phyloP scores from a whole-genome alignment of 2,113 vertebrate species.

The Campylorhamphus procurvoides region DNA sequence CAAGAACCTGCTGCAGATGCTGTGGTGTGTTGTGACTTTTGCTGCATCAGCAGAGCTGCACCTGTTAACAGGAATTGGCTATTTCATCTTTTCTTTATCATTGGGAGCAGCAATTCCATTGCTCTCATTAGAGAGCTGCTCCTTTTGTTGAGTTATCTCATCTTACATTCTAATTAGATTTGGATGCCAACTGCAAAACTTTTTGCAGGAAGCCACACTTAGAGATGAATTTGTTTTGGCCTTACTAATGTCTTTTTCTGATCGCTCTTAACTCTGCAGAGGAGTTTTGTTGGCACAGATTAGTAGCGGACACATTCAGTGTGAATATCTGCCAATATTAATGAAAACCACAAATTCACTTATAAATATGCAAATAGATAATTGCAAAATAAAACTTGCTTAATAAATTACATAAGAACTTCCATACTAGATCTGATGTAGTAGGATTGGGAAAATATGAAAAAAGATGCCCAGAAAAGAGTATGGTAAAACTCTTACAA shows the following conservation, averaged over 20 bases:
- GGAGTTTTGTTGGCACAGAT: neutral
- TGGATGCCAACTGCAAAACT: conserved; percentile 3
- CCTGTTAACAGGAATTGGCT: conserved; percentile 47
- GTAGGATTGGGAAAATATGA: neutral
- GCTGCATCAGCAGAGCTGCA: conserved; percentile 56
- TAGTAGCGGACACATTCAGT: neutral
- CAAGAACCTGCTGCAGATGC: conserved; percentile 40
- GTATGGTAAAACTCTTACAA: neutral
- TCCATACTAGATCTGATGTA: neutral
- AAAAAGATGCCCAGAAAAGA: neutral
- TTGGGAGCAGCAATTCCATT: conserved; percentile 30
- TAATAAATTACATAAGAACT: neutral
- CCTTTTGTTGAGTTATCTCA: conserved; percentile 49
- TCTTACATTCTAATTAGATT: conserved; percentile 48
- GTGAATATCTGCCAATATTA: neutral
- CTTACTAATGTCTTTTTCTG: conserved; percentile 3
- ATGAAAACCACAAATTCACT: neutral
- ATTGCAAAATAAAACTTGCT: conserved; percentile 12
- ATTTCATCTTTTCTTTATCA: conserved; percentile 12
- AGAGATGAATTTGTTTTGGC: conserved; percentile 31
- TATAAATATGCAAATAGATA: conserved; percentile 17
- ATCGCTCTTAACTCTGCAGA: neutral
- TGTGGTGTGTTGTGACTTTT: conserved; percentile 40
- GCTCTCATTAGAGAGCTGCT: conserved; percentile 23
- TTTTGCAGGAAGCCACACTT: conserved; percentile 16